A percentile compares a stretch with the other conserved stretches of the same genome.
Conservation (phyloP, 2,888 invertebrate genomes). For the Eupeodes latifasciatus region DNA sequence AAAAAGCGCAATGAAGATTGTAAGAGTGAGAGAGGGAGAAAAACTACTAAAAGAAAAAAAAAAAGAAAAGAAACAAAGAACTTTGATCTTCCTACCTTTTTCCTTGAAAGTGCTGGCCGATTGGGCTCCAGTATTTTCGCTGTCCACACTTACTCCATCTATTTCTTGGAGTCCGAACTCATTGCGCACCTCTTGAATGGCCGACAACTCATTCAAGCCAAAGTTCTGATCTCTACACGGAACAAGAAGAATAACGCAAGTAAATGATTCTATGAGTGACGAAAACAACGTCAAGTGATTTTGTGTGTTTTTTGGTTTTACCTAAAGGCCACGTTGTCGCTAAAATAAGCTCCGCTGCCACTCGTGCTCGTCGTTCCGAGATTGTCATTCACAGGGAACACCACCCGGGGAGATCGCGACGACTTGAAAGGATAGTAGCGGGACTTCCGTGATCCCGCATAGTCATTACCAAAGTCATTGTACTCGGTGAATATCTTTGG, state of each 20-base stretch:
- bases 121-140: slow-evolving; percentile 81
- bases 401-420: slow-evolving; percentile 83
- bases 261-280: slow-evolving; percentile 24
- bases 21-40: slow-evolving; percentile 1
- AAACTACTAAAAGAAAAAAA: slow-evolving; percentile 15
- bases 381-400: slow-evolving; percentile 83
- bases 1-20: neutral
- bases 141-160: slow-evolving; percentile 81
- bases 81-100: slow-evolving; percentile 86
- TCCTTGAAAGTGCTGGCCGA: slow-evolving; percentile 86
- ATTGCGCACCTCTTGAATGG: slow-evolving; percentile 85
- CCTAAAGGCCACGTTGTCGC: slow-evolving; percentile 84
- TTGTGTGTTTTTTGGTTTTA: slow-evolving; percentile 71
- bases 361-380: slow-evolving; percentile 81
- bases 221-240: slow-evolving; percentile 86
- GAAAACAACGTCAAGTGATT: slow-evolving; percentile 23
- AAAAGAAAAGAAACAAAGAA: slow-evolving; percentile 17
- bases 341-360: slow-evolving; percentile 82
- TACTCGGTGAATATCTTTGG: slow-evolving; percentile 83
- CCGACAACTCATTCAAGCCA: slow-evolving; percentile 86
- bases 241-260: slow-evolving; percentile 39
- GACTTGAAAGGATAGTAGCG: slow-evolving; percentile 83
- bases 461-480: slow-evolving; percentile 80
- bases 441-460: slow-evolving; percentile 81
- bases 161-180: slow-evolving; percentile 88